Evolutionary conservation across 2,797 vertebrate genomes (phyloP), one percentile per base, ranked within the genome.

Genomic region (Tenualosa ilisha): DNA sequence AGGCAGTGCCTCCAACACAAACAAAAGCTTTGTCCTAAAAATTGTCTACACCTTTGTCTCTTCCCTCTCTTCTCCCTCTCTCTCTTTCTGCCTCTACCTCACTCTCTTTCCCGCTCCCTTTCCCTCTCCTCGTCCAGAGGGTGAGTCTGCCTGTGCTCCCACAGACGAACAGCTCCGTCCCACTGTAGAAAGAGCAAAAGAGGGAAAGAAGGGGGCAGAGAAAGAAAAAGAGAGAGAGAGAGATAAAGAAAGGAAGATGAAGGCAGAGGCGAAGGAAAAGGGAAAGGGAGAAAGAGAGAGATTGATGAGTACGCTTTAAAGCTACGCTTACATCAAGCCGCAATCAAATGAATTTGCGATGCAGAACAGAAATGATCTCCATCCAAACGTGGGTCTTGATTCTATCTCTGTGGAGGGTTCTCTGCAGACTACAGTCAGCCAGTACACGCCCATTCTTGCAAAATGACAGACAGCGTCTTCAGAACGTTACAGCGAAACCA

Each of bases 131-230:
- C 94, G 46, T 96, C 94, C 81, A 97, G 94, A 82, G 94, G 97
- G 85, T 97, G 96, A 0, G 94, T 94, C 89, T 97, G 96, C 88
- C 94, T 92, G 92, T 98, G 96, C 89, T 97, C 96, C 97, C 97
- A 98, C 86, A 97, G 93, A 37, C 95, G 94, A 85, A 98, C 94
- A 1, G 94, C 96, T 72, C 97, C 96, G 0, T 98, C 97, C 97
- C 97, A 98, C 97, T 98, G 94, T 6, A 85, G 84, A 82, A 6
- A 12, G 79, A 24, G 22, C n/a, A 75, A 2, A 31, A 24, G 2
- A 13, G 65, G 53, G 15, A 82, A n/a, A 11, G 50, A 56, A 53
- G 26, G 46, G 26, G 68, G 54, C 15, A 46, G n/a, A 65, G 31
- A 46, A 15, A 31, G 46, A 37, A 1, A 46, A 11, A 51, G 59